These are phyloP conservation scores for Microctenopoma steveboyesi DNA, from an alignment of 2,797 vertebrate species.

Conservation along the genomic window DNA sequence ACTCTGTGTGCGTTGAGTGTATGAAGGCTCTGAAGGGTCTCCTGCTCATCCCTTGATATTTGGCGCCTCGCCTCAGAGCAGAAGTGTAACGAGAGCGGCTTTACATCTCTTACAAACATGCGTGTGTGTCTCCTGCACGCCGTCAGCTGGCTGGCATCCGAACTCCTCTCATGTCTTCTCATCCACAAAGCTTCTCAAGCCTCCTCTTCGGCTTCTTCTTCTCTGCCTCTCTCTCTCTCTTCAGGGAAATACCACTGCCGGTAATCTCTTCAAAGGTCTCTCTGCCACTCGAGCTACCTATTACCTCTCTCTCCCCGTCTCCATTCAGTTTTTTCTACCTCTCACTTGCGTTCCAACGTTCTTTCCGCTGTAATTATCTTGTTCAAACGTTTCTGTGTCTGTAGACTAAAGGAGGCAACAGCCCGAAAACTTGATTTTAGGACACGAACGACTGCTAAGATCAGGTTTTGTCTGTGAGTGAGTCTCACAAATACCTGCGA, in stretches of 20 bases:
- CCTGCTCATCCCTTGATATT: constrained; percentile 29
- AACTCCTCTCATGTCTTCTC: constrained; percentile 44
- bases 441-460: not conserved
- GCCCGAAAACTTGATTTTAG: not conserved
- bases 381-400: not conserved
- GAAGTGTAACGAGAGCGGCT: constrained; percentile 28
- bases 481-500: not conserved
- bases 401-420: not conserved
- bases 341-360: not conserved
- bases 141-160: constrained; percentile 26
- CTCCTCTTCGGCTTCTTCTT: constrained; percentile 37
- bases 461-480: not conserved
- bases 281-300: constrained; percentile 12
- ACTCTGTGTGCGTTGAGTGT: constrained; percentile 7
- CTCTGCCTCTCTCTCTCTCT: constrained; percentile 35
- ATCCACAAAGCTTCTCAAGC: constrained; percentile 48
- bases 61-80: constrained; percentile 27
- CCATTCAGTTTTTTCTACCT: not conserved
- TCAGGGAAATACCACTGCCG: constrained; percentile 55
- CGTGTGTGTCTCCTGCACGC: constrained; percentile 20
- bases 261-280: constrained; percentile 59
- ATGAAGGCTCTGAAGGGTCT: constrained; percentile 28
- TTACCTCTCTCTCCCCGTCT: not conserved
- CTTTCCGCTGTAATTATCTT: not conserved
- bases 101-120: constrained; percentile 25